phyloP scores from a whole-genome alignment of 2,888 invertebrate species.

The Oscheius sp. region DNA sequence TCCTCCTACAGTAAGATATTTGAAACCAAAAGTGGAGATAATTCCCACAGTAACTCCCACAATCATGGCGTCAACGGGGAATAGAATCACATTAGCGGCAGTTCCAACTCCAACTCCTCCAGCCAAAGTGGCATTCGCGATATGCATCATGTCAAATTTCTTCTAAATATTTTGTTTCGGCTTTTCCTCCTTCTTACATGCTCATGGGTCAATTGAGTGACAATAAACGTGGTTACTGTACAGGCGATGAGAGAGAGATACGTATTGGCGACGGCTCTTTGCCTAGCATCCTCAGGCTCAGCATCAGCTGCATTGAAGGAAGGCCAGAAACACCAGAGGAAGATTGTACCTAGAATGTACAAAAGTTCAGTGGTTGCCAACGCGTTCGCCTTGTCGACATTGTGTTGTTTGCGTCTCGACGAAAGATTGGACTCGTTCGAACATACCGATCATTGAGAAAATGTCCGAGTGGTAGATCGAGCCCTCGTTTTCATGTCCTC shows the following conservation, averaged over 20 bases:
- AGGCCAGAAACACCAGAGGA: constrained; percentile 96
- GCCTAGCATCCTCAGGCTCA: constrained; percentile 45
- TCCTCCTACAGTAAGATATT: constrained; percentile 50
- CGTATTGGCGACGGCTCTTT: constrained; percentile 85
- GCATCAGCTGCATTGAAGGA: constrained; percentile 84
- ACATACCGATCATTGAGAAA: constrained; percentile 89
- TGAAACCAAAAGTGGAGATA: constrained; percentile 59
- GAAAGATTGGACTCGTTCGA: not conserved
- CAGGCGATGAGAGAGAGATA: constrained; percentile 83
- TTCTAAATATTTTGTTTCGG: constrained; percentile 28
- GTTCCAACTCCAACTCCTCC: constrained; percentile 61
- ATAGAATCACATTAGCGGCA: constrained; percentile 71
- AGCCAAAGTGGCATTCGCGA: constrained; percentile 73
- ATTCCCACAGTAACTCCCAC: constrained; percentile 62
- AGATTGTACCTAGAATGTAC: constrained; percentile 81
- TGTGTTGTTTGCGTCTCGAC: too few species aligned
- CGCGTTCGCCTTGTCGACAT: too few species aligned
- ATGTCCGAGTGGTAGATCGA: constrained; percentile 86
- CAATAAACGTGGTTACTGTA: constrained; percentile 83
- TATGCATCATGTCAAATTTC: constrained; percentile 70
- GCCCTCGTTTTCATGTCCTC: constrained; percentile 74
- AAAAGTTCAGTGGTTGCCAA: too few species aligned
- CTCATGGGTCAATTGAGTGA: constrained; percentile 80
- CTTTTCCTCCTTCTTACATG: constrained; percentile 28
- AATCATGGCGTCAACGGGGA: constrained; percentile 62